phyloP scores from a whole-genome alignment of 2,113 vertebrate species.

The Prionailurus bengalensis region DNA sequence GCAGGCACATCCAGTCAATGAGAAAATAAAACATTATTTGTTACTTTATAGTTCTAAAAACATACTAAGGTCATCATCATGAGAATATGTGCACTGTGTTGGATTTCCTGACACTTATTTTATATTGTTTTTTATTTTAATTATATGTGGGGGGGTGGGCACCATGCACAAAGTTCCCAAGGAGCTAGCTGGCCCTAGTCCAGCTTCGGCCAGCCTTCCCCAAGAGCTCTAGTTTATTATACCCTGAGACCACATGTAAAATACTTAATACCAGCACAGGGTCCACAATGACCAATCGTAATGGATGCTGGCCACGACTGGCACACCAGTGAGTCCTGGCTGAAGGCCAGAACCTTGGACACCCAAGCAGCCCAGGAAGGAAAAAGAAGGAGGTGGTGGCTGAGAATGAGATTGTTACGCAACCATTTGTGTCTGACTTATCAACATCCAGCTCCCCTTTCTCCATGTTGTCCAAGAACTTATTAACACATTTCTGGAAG shows the following conservation, averaged over 20 bases:
- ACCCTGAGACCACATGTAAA: slow-evolving; percentile 21
- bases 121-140: slow-evolving; percentile 46
- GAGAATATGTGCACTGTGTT: background rate
- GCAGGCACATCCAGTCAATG: background rate
- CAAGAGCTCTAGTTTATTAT: background rate
- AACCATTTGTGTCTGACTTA: background rate
- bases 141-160: background rate
- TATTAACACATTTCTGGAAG: background rate
- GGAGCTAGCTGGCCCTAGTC: background rate
- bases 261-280: background rate
- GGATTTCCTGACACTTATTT: background rate
- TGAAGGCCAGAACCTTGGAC: background rate
- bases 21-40: slow-evolving; percentile 44
- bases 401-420: background rate
- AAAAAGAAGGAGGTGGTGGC: background rate
- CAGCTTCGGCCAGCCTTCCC: background rate
- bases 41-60: slow-evolving; percentile 43
- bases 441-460: background rate
- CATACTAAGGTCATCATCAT: slow-evolving; percentile 19
- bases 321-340: background rate
- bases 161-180: background rate
- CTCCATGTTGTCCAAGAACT: background rate
- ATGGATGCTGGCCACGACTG: background rate
- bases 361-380: background rate
- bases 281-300: background rate